phyloP scores from a whole-genome alignment of 92 coral and sea anemone species.

The Micromussa lordhowensis region DNA sequence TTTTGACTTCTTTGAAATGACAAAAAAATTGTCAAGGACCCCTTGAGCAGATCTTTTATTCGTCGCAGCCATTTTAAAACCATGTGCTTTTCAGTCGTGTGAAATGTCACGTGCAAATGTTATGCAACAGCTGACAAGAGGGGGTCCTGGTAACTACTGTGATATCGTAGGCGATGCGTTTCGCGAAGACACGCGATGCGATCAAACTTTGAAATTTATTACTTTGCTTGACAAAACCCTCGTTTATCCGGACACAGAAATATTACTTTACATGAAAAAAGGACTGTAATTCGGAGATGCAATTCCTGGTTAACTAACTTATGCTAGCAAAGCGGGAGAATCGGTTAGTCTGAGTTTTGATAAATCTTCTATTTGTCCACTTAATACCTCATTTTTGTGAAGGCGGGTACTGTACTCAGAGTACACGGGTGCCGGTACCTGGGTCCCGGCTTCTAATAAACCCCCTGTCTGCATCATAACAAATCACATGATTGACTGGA shows the following conservation, averaged over 20 bases:
- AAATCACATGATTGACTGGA: constrained; percentile 46
- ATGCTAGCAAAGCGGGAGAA: constrained; percentile 21
- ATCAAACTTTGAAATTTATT: constrained; percentile 17
- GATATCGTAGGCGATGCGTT: constrained; percentile 11
- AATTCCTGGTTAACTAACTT: constrained; percentile 8
- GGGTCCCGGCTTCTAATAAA: no score
- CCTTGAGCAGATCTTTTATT: constrained; percentile 27
- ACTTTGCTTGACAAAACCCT: constrained; percentile 19
- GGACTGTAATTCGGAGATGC: not conserved
- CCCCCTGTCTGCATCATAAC: constrained; percentile 50
- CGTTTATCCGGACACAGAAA: constrained; percentile 15
- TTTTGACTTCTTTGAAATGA: constrained; percentile 40
- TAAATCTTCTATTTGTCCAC: constrained; percentile 3
- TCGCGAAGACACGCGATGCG: constrained; percentile 11
- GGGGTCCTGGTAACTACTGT: constrained; percentile 10
- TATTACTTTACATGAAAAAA: constrained; percentile 9
- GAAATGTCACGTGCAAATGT: constrained; percentile 21
- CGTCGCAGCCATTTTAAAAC: constrained; percentile 21
- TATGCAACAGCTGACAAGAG: constrained; percentile 1
- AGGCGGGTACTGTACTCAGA: constrained; percentile 48
- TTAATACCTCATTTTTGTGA: constrained; percentile 17
- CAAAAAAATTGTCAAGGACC: constrained; percentile 35
- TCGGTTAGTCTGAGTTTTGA: constrained; percentile 18
- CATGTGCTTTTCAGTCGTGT: constrained; percentile 22
- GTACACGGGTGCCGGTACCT: no score